A percentile compares a stretch with the other conserved stretches of the same genome.
Conservation (phyloP, 1,140 invertebrate species). For the Zaprionus lachaisei region DNA sequence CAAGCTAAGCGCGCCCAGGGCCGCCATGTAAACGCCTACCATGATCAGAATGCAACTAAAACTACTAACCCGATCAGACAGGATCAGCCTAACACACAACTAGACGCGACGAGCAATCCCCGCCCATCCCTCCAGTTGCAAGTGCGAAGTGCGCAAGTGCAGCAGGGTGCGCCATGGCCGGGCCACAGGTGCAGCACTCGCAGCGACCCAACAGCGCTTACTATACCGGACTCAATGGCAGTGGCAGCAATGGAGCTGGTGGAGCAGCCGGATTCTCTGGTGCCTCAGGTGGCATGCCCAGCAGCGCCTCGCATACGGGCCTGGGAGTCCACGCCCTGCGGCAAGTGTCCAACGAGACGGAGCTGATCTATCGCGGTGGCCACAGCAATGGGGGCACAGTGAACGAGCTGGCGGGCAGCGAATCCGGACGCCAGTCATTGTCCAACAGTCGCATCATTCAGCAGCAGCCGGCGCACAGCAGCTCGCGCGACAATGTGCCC, state of each 20-base stretch:
- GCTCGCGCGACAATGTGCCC: conserved; percentile 50
- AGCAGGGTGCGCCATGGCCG: conserved; percentile 61
- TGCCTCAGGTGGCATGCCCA: conserved; percentile 45
- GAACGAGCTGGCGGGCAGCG: conserved; percentile 53
- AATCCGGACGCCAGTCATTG: conserved; percentile 25
- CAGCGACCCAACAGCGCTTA: conserved; percentile 80
- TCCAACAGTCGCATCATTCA: conserved; percentile 45
- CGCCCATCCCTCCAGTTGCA: neutral
- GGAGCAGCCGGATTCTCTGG: neutral
- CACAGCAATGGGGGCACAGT: conserved; percentile 70
- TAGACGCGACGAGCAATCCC: conserved; percentile 24
- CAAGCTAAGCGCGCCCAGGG: neutral
- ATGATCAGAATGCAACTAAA: conserved; percentile 64
- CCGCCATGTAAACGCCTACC: conserved; percentile 34
- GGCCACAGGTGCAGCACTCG: conserved; percentile 77
- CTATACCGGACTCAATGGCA: conserved; percentile 76
- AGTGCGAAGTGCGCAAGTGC: neutral
- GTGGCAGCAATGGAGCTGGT: conserved; percentile 24
- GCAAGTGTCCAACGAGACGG: conserved; percentile 78
- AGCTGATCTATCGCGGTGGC: conserved; percentile 78
- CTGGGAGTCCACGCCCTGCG: conserved; percentile 76
- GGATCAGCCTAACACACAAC: conserved; percentile 36
- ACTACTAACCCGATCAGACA: conserved; percentile 52
- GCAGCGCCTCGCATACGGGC: conserved; percentile 76
- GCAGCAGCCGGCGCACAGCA: conserved; percentile 61